Percentiles rank a stretch among this genome's conserved stretches.
These are phyloP conservation scores for Folsomia manolachei DNA, from an alignment of 2,888 invertebrate genomes.

Conservation along the genomic window DNA sequence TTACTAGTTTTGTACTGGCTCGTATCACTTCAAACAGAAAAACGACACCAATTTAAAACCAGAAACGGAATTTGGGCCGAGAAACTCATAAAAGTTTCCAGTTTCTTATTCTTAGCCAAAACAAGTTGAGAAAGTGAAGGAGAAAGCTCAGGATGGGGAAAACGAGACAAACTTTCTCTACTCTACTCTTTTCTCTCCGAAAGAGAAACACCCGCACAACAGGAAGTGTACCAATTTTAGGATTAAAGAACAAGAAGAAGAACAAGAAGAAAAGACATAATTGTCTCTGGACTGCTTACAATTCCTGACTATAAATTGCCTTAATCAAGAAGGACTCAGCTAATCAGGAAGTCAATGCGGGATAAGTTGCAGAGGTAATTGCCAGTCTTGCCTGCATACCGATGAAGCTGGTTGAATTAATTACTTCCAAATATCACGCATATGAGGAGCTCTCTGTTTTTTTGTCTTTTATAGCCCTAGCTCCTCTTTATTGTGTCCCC, in stretches of 20 bases:
- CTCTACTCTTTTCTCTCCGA: too few species aligned
- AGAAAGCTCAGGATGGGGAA: neutral
- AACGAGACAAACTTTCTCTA: too few species aligned
- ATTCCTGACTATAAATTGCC: conserved; percentile 51
- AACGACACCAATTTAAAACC: too few species aligned
- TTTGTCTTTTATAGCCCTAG: conserved; percentile 5
- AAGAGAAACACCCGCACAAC: conserved; percentile 8
- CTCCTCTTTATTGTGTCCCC: neutral
- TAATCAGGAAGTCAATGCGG: conserved; percentile 50
- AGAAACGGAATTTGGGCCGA: too few species aligned
- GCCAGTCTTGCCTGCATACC: conserved; percentile 50
- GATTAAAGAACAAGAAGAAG: neutral
- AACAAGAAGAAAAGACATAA: neutral
- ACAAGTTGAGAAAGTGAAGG: neutral
- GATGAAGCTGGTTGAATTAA: conserved; percentile 49
- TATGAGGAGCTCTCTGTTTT: neutral
- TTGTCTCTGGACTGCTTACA: conserved; percentile 31
- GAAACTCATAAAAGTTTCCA: neutral
- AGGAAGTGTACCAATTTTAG: conserved; percentile 21
- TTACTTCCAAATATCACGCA: conserved; percentile 16
- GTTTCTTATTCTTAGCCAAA: neutral
- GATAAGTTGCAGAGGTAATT: conserved; percentile 47
- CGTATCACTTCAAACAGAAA: too few species aligned
- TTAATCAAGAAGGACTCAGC: conserved; percentile 49
- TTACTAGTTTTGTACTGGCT: too few species aligned